Evolutionary conservation across 2,888 invertebrate genomes (phyloP).

Genomic region (Xanthorhoe designata): DNA sequence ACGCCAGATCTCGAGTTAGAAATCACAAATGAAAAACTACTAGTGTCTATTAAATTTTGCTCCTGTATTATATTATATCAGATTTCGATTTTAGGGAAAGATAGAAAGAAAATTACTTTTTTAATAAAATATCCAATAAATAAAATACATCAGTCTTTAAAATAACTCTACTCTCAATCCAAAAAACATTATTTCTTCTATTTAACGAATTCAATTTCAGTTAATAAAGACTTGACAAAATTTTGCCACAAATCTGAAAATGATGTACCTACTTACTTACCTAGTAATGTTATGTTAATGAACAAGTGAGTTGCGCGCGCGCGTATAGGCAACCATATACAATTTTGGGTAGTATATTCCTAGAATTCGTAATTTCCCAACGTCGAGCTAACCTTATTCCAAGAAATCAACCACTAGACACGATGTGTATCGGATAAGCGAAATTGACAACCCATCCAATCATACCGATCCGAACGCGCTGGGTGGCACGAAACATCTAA

Average conservation of each 20-base stretch:
- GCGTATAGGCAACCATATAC: not conserved
- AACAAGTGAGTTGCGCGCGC: not conserved
- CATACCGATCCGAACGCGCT: constrained; percentile 19
- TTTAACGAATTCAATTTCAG: too few relatives aligned
- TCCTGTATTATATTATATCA: not conserved
- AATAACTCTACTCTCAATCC: too few relatives aligned
- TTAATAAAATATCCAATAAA: too few relatives aligned
- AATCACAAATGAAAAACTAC: constrained; percentile 17
- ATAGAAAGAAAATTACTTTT: not conserved
- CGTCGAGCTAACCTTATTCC: not conserved
- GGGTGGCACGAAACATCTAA: not conserved
- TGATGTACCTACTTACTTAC: too few relatives aligned
- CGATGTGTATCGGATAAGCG: constrained; percentile 39
- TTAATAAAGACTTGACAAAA: too few relatives aligned
- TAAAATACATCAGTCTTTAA: too few relatives aligned
- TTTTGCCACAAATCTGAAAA: too few relatives aligned
- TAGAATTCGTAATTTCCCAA: not conserved
- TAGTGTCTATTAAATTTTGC: not conserved
- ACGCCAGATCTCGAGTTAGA: constrained; percentile 20
- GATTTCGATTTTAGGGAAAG: not conserved
- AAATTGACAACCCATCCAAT: constrained; percentile 39
- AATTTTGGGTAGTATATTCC: not conserved
- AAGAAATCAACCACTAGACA: constrained; percentile 8
- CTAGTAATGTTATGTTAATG: not conserved
- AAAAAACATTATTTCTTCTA: too few relatives aligned